phyloP scores from a whole-genome alignment of 2,113 vertebrate genomes.

The Myotis lucifugus region DNA sequence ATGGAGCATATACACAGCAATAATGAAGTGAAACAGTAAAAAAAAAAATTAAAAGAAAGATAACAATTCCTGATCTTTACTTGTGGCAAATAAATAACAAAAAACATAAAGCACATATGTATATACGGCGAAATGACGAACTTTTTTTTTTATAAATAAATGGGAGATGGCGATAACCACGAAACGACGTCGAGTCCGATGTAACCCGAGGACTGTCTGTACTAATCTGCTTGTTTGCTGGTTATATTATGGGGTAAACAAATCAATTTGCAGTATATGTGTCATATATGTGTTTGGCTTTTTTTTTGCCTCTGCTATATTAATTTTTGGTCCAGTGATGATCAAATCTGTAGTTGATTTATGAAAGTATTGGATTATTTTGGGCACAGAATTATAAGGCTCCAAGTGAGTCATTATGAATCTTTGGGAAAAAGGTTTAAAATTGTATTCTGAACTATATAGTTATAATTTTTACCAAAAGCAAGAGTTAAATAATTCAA shows the following conservation, averaged over 20 bases:
- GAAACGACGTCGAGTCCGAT: too few species aligned
- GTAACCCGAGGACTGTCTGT: too few species aligned
- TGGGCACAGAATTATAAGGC: conserved; percentile 6
- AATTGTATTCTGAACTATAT: not conserved
- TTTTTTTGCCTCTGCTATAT: not conserved
- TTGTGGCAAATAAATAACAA: too few species aligned
- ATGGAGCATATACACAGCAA: too few species aligned
- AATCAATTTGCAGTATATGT: not conserved
- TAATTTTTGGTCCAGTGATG: not conserved
- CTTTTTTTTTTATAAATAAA: too few species aligned
- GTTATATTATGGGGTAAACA: not conserved
- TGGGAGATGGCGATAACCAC: too few species aligned
- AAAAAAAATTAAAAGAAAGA: too few species aligned
- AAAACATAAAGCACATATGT: too few species aligned
- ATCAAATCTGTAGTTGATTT: not conserved
- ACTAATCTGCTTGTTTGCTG: conserved; percentile 22
- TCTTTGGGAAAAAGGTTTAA: not conserved
- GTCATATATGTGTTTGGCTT: not conserved
- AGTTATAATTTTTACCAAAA: not conserved
- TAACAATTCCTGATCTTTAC: too few species aligned
- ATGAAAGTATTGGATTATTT: not conserved
- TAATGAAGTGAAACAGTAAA: too few species aligned
- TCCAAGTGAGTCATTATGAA: not conserved
- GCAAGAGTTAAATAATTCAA: not conserved
- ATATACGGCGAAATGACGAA: too few species aligned